Base-by-base conservation (phyloP, 2,888 invertebrate genomes). In the Chymomyza procnemis region DNA sequence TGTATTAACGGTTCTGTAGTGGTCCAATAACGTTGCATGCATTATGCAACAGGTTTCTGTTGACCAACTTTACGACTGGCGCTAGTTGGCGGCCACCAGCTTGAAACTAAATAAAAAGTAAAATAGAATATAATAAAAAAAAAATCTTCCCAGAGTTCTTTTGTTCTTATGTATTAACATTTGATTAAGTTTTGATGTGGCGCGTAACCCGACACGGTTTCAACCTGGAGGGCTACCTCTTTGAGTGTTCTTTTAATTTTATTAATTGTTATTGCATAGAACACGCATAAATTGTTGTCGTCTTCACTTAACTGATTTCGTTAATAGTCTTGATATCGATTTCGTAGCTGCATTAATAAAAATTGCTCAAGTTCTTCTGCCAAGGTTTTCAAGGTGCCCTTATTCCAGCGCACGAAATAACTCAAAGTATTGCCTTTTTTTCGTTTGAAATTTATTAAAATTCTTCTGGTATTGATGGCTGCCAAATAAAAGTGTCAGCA, bases 181-280 rank as follows among this genome's bases (percentile, higher is more conserved):
- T 72, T 79, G 85, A 81, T 85, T 82, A 81, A 75, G 80, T 85
- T 83, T 75, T 78, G 80, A 76, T 80, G 80, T 69, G 69, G 30
- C n/a, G 30, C n/a, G 81, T 85, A 81, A 81, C 74, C 85, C 61
- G 83, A 81, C 70, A 73, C 66, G 46, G 34, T 59, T 22, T 62
- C 63, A 34, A 57, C 73, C 67, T 71, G 79, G 69, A 41, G 34
- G 34, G 34, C 34, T 41, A 41, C 34, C 41, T 58, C 18, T 14
- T 52, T 46, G n/a, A 22, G n/a, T 69, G 19, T 61, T 61, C 69
- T 54, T 71, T 71, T 76, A 85, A 78, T 85, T 85, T 87, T 88
- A 87, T 87, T 87, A 87, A 87, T 87, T 87, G 88, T 88, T 88
- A 87, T 88, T 88, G 88, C 80, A 67, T 48, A 75, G 77, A 68